These are phyloP conservation scores for Tipula unca DNA, from an alignment of 2,888 invertebrate species.

Conservation along the genomic window DNA sequence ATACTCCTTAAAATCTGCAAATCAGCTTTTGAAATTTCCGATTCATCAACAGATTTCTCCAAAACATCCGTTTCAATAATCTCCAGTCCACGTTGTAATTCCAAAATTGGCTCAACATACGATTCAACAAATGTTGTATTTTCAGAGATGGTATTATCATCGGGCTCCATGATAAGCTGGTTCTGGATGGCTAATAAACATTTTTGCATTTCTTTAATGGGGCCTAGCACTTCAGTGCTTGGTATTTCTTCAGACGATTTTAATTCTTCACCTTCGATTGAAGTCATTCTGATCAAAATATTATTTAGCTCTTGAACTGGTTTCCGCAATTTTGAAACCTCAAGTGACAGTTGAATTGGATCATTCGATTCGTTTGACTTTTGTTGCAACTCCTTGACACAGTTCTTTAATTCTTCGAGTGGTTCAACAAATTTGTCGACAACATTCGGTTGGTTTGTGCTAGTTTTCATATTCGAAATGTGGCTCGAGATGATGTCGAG, in stretches of 20 bases:
- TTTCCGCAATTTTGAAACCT: not conserved
- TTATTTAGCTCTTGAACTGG: not conserved
- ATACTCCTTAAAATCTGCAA: conserved; percentile 21
- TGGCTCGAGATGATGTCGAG: not conserved
- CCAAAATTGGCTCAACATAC: conserved; percentile 38
- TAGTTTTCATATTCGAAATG: not conserved
- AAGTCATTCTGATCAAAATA: not conserved
- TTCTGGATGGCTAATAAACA: conserved; percentile 39
- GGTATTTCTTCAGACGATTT: not conserved
- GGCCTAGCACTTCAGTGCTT: conserved; percentile 22
- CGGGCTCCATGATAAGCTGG: conserved; percentile 35
- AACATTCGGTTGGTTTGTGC: not conserved
- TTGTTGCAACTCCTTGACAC: not conserved
- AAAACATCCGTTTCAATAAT: conserved; percentile 20
- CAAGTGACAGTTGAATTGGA: not conserved
- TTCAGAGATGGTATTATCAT: conserved; percentile 37
- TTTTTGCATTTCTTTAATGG: conserved; percentile 33
- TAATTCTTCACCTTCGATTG: not conserved
- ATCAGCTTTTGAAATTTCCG: not conserved
- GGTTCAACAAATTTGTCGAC: not conserved
- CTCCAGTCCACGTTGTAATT: conserved; percentile 28
- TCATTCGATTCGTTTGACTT: not conserved
- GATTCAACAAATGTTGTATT: conserved; percentile 40
- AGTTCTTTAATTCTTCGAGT: not conserved
- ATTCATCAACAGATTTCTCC: conserved; percentile 21